Evolutionary conservation across 2,113 vertebrate genomes (phyloP).

Genomic region (Emberiza fucata): DNA sequence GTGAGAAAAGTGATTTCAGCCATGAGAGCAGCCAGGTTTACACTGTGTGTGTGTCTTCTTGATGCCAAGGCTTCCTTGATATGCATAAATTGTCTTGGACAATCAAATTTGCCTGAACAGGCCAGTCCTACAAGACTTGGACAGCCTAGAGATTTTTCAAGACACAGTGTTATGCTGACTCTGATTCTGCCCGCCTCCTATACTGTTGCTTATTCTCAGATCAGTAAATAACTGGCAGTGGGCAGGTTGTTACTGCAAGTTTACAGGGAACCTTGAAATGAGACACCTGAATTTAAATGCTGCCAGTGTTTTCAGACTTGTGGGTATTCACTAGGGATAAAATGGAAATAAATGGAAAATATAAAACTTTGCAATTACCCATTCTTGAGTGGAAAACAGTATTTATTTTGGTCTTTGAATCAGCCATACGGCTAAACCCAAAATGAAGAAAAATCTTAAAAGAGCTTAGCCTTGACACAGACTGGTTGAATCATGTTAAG

Average conservation of each 20-base stretch:
- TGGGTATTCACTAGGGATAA: background rate
- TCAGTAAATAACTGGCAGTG: background rate
- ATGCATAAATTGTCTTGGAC: background rate
- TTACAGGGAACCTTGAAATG: background rate
- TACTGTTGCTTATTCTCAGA: background rate
- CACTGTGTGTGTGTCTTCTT: background rate
- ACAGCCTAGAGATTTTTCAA: background rate
- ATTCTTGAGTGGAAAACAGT: background rate
- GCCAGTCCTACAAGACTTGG: background rate
- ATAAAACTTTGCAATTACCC: background rate
- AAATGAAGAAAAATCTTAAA: background rate
- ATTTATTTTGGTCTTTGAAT: background rate
- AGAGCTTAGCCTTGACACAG: background rate
- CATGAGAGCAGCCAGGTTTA: background rate
- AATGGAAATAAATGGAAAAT: background rate
- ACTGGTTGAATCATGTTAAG: background rate
- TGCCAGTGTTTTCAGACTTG: background rate
- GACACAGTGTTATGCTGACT: background rate
- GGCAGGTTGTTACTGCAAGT: background rate
- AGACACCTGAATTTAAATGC: background rate
- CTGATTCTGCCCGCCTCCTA: background rate
- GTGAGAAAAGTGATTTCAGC: background rate
- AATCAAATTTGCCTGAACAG: background rate
- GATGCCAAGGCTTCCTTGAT: background rate
- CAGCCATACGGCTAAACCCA: background rate